Evolutionary conservation across 2,797 vertebrate species (phyloP).

Genomic region (Lophura swinhoii): DNA sequence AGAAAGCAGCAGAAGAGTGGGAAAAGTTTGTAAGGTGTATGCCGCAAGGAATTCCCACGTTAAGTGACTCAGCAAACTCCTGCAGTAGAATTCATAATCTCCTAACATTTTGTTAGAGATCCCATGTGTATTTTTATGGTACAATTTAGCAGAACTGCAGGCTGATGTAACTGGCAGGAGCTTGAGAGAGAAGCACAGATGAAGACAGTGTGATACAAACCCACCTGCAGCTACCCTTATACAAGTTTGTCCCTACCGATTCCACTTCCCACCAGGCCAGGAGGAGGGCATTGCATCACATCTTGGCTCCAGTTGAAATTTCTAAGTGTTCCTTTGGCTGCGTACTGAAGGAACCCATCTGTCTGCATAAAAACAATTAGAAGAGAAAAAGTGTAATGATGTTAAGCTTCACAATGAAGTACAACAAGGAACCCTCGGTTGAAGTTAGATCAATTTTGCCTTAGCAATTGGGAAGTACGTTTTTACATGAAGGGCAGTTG

Average conservation of each 20-base stretch:
- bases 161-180: not conserved
- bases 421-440: not conserved
- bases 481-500: not conserved
- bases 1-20: not conserved
- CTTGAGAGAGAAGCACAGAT: not conserved
- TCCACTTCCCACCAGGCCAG: not conserved
- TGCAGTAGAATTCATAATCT: not conserved
- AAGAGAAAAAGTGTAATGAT: not conserved
- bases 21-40: not conserved
- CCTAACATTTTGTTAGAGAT: not conserved
- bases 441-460: not conserved
- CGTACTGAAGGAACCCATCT: not conserved
- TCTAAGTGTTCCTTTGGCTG: not conserved
- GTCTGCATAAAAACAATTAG: not conserved
- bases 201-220: not conserved
- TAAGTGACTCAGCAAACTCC: not conserved
- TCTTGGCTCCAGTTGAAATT: not conserved
- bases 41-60: fast-evolving
- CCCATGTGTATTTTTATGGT: not conserved
- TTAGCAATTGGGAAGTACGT: not conserved
- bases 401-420: not conserved
- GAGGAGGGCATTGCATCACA: not conserved
- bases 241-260: not conserved
- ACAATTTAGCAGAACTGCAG: not conserved
- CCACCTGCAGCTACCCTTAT: not conserved